Conservation (phyloP, 2,888 invertebrate genomes). For the Rotaria socialis region DNA sequence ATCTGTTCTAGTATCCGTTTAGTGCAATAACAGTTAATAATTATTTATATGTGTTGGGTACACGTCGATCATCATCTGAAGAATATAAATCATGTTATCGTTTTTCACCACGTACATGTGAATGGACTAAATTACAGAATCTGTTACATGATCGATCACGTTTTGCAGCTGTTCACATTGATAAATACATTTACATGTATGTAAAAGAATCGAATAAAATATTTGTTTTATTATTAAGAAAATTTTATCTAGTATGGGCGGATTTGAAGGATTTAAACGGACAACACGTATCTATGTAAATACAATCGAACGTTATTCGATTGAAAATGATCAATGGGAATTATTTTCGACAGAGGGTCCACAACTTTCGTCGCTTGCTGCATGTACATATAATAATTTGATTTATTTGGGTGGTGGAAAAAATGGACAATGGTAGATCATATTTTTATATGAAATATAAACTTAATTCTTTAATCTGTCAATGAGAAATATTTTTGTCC, state of each 20-base stretch:
- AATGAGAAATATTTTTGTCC: too few species aligned
- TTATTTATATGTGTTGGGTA: conserved; percentile 25
- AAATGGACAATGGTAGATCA: conserved; percentile 24
- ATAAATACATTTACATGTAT: conserved; percentile 36
- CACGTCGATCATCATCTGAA: not conserved
- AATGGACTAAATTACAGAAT: conserved; percentile 21
- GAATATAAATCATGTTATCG: conserved; percentile 37
- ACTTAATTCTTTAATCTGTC: too few species aligned
- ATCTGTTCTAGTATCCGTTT: conserved; percentile 2
- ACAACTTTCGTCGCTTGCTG: conserved; percentile 20
- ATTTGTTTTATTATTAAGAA: not conserved
- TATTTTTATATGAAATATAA: not conserved
- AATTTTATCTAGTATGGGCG: conserved; percentile 26
- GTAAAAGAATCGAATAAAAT: too few species aligned
- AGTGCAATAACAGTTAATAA: conserved; percentile 32
- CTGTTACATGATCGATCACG: conserved; percentile 12
- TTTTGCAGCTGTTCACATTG: conserved; percentile 2
- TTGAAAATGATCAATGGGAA: conserved; percentile 27
- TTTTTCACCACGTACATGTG: conserved; percentile 21
- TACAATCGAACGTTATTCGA: conserved; percentile 27
- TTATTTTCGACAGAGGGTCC: not conserved
- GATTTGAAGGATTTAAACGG: conserved; percentile 27
- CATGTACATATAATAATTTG: not conserved
- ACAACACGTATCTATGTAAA: conserved; percentile 7
- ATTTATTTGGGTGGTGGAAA: conserved; percentile 29